A percentile compares a stretch with the other conserved stretches of the same genome.
phyloP scores from a whole-genome alignment of 2,888 invertebrate genomes.

The Aquatica leii region DNA sequence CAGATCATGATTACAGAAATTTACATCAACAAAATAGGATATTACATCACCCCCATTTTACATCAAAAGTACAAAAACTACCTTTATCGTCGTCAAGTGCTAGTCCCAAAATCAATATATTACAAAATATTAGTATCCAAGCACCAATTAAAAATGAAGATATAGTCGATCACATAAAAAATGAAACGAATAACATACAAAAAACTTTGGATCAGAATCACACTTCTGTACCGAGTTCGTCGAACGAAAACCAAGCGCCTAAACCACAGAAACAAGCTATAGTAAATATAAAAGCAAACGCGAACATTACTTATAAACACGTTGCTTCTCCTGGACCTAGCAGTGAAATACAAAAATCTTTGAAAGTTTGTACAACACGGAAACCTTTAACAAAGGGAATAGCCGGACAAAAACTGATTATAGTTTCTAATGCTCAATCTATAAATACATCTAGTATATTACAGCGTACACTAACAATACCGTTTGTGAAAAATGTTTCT shows the following conservation, averaged over 20 bases:
- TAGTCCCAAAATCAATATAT: conserved; percentile 54
- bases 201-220: conserved; percentile 35
- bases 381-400: conserved; percentile 50
- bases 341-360: conserved; percentile 46
- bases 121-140: conserved; percentile 54
- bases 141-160: conserved; percentile 40
- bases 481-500: conserved; percentile 57
- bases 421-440: conserved; percentile 58
- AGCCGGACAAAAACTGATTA: conserved; percentile 58
- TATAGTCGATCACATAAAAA: conserved; percentile 40
- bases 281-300: conserved; percentile 47
- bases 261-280: conserved; percentile 46
- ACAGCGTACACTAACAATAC: conserved; percentile 57
- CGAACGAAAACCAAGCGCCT: conserved; percentile 52
- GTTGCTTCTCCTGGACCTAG: conserved; percentile 41
- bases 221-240: conserved; percentile 43
- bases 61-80: conserved; percentile 40
- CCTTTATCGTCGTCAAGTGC: conserved; percentile 33
- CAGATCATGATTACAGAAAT: conserved; percentile 21
- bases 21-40: conserved; percentile 29
- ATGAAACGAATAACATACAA: conserved; percentile 31
- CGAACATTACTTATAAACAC: conserved; percentile 47
- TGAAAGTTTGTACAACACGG: conserved; percentile 53
- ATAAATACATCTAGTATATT: conserved; percentile 56
- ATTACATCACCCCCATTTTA: conserved; percentile 36